phyloP scores from a whole-genome alignment of 2,797 vertebrate genomes.

The Schizothorax lantsangensis region DNA sequence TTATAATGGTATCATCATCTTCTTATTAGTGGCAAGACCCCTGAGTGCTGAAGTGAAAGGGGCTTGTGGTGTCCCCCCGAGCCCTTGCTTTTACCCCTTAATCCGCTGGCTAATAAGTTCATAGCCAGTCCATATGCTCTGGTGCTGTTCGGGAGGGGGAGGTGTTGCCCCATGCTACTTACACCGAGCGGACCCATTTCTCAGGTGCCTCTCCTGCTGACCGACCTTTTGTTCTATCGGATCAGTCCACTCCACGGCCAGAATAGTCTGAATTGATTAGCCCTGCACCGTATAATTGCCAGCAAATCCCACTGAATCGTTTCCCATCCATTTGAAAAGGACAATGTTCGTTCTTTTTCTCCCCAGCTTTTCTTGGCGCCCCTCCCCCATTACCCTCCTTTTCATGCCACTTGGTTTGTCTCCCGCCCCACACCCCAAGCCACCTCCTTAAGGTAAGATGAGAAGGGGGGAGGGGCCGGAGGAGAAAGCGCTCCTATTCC shows the following conservation, averaged over 20 bases:
- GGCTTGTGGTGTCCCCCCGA: slow-evolving; percentile 75
- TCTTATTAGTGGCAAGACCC: slow-evolving; percentile 52
- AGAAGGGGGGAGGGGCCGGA: slow-evolving; percentile 65
- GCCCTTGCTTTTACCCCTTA: slow-evolving; percentile 88
- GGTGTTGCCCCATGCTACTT: slow-evolving; percentile 91
- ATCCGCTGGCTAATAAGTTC: slow-evolving; percentile 96
- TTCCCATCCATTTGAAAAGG: slow-evolving; percentile 88
- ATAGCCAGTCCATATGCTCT: slow-evolving; percentile 95
- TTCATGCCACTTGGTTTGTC: slow-evolving; percentile 73
- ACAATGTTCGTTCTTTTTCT: slow-evolving; percentile 85
- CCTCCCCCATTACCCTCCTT: slow-evolving; percentile 68
- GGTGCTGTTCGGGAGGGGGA: slow-evolving; percentile 86
- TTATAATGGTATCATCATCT: slow-evolving; percentile 56
- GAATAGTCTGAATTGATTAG: slow-evolving; percentile 96
- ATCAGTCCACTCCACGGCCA: slow-evolving; percentile 94
- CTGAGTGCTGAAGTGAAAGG: slow-evolving; percentile 67
- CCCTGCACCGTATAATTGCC: slow-evolving; percentile 91
- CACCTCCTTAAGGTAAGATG: slow-evolving; percentile 60
- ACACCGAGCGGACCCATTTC: slow-evolving; percentile 91
- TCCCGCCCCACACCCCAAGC: slow-evolving; percentile 67
- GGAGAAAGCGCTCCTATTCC: slow-evolving; percentile 62
- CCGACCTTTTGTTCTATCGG: slow-evolving; percentile 88
- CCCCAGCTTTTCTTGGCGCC: slow-evolving; percentile 68
- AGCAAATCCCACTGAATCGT: slow-evolving; percentile 92
- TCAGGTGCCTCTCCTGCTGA: slow-evolving; percentile 92